phyloP scores from a whole-genome alignment of 2,797 vertebrate genomes.

The Etheostoma nigrum region DNA sequence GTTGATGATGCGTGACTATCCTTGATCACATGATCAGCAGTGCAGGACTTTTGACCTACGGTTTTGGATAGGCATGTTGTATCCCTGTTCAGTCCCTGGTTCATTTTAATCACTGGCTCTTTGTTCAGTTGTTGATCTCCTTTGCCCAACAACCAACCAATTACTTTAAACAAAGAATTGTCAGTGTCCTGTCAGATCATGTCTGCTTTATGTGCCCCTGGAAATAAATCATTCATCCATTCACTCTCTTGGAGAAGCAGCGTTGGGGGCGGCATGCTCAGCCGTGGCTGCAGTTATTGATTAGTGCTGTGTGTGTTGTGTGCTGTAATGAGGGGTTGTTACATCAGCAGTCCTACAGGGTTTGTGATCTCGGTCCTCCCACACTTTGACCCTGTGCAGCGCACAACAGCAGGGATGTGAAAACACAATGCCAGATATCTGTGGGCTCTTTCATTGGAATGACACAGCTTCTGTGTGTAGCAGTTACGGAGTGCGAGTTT shows the following conservation, averaged over 20 bases:
- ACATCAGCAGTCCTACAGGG: slow-evolving; percentile 30
- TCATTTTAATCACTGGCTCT: slow-evolving; percentile 61
- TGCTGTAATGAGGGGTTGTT: slow-evolving; percentile 52
- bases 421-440: slow-evolving; percentile 31
- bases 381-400: slow-evolving; percentile 43
- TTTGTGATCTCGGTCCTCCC: slow-evolving; percentile 58
- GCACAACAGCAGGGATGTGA: slow-evolving; percentile 42
- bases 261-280: slow-evolving; percentile 20
- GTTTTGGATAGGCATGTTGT: background rate
- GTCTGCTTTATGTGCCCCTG: slow-evolving; percentile 38
- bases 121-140: slow-evolving; percentile 56
- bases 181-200: slow-evolving; percentile 41
- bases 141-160: slow-evolving; percentile 54
- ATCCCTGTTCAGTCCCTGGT: slow-evolving; percentile 39
- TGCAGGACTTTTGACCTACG: slow-evolving; percentile 1
- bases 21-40: background rate
- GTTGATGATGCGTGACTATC: slow-evolving; percentile 9
- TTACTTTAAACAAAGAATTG: slow-evolving; percentile 56
- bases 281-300: slow-evolving; percentile 51
- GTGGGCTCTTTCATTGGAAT: slow-evolving; percentile 29
- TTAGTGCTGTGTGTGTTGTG: slow-evolving; percentile 44
- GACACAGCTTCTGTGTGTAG: slow-evolving; percentile 25
- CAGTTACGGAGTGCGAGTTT: slow-evolving; percentile 15
- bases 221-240: slow-evolving; percentile 42
- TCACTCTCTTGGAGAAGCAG: slow-evolving; percentile 41